These are phyloP conservation scores for Mystacornis crossleyi DNA, from an alignment of 2,113 vertebrate genomes.

Conservation along the genomic window DNA sequence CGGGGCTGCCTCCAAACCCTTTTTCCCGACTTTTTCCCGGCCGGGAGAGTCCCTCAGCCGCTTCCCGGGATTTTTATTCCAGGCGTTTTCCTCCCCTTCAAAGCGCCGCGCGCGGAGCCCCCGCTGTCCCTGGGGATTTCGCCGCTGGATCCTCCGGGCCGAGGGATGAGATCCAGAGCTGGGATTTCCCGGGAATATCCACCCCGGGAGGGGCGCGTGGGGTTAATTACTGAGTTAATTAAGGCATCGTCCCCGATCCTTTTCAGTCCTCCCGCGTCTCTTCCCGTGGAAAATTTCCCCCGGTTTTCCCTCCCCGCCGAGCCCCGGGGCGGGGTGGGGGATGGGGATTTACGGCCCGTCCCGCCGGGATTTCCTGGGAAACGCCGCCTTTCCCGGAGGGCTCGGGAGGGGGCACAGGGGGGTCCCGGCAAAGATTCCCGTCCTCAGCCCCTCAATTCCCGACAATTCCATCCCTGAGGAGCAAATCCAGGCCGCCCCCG, in stretches of 20 bases:
- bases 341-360: neutral
- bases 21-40: neutral
- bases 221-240: neutral
- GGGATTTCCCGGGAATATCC: neutral
- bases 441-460: neutral
- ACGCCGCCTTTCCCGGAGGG: neutral
- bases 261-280: neutral
- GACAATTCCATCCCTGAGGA: neutral
- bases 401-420: neutral
- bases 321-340: fast-evolving
- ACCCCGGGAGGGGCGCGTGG: neutral
- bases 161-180: too few relatives aligned
- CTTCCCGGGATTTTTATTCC: neutral
- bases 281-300: neutral
- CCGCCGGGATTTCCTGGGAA: neutral
- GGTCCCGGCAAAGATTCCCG: neutral
- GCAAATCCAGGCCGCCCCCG: neutral
- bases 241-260: fast-evolving
- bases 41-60: fast-evolving
- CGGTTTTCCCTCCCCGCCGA: neutral
- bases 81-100: fast-evolving
- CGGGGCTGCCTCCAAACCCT: neutral
- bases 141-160: neutral
- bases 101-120: too few relatives aligned
- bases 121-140: neutral